phyloP scores from a whole-genome alignment of 2,888 invertebrate genomes.

The Abrostola tripartita region DNA sequence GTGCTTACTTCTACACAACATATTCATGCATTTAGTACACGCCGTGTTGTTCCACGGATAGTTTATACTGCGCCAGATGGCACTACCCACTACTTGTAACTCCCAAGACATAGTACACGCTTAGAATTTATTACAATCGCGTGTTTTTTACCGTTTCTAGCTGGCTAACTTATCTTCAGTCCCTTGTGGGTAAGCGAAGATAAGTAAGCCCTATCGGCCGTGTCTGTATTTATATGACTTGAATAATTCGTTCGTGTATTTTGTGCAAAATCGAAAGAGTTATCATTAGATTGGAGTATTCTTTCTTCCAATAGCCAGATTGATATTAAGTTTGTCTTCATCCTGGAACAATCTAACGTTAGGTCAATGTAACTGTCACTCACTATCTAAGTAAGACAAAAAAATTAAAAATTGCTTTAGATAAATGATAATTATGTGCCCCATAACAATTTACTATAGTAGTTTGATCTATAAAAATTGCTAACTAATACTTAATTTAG shows the following conservation, averaged over 20 bases:
- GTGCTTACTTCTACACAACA: constrained; percentile 23
- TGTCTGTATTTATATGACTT: constrained; percentile 22
- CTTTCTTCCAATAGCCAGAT: too few species aligned
- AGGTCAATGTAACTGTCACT: too few species aligned
- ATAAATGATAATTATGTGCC: too few species aligned
- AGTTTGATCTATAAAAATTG: neutral
- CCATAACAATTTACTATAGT: neutral
- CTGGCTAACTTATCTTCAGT: constrained; percentile 38
- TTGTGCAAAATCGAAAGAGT: neutral
- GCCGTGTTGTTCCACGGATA: constrained; percentile 25
- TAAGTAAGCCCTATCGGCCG: constrained; percentile 23
- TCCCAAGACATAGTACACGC: constrained; percentile 30
- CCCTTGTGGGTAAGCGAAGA: constrained; percentile 28
- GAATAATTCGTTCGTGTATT: neutral
- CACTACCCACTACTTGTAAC: constrained; percentile 8
- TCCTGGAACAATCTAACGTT: too few species aligned
- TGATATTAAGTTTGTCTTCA: too few species aligned
- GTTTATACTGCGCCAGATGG: constrained; percentile 48
- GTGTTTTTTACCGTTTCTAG: constrained; percentile 47
- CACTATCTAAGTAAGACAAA: too few species aligned
- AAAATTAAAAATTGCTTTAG: too few species aligned
- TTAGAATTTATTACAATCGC: constrained; percentile 47
- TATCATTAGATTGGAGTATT: too few species aligned
- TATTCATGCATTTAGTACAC: constrained; percentile 46
- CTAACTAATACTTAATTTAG: constrained; percentile 22